phyloP scores from a whole-genome alignment of 2,113 vertebrate genomes.

The Sarotherodon lohbergeri region DNA sequence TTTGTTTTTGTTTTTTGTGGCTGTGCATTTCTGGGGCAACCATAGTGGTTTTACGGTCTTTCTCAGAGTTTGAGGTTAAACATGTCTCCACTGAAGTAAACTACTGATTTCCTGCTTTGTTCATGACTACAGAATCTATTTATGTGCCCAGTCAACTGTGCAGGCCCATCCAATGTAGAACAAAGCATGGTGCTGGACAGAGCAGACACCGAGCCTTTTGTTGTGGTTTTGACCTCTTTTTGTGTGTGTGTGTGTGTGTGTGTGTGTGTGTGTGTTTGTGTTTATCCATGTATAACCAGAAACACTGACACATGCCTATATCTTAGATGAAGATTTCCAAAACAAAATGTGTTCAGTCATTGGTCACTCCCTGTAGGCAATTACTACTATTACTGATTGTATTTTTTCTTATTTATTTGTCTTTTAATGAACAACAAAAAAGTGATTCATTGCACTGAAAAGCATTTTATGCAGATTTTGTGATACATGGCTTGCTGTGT shows the following conservation, averaged over 20 bases:
- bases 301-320: conserved; percentile 3
- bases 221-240: conserved; percentile 17
- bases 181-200: conserved; percentile 43
- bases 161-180: conserved; percentile 26
- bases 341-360: background rate
- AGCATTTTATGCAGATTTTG: background rate
- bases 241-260: background rate
- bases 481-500: background rate
- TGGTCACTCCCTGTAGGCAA: background rate
- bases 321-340: conserved; percentile 34
- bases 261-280: background rate
- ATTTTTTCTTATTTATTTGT: background rate
- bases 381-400: background rate
- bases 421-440: background rate
- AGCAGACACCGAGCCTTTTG: conserved; percentile 52
- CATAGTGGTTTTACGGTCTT: background rate
- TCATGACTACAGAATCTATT: conserved; percentile 49
- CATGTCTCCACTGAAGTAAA: conserved; percentile 2
- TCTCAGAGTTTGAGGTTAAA: background rate
- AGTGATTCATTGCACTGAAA: background rate
- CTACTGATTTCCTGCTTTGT: conserved; percentile 33
- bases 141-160: conserved; percentile 51
- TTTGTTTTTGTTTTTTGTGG: background rate
- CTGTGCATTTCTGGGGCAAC: background rate
- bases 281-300: background rate